Conservation (phyloP, 1,140 invertebrate genomes). For the Plectrocnemia conspersa region DNA sequence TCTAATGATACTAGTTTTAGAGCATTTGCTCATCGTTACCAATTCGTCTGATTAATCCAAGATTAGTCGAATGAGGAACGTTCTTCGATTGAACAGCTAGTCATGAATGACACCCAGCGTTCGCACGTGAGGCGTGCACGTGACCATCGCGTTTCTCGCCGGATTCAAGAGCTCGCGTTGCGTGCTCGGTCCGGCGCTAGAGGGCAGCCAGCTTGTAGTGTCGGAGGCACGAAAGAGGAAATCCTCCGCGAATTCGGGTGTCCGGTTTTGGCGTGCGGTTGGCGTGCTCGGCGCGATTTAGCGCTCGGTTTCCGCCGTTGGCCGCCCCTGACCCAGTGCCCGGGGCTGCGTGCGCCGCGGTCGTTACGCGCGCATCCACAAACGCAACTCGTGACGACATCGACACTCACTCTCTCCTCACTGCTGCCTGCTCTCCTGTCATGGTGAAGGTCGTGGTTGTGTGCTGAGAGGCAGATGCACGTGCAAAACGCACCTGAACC, state of each 20-base stretch:
- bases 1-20: too few relatives aligned
- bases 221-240: too few relatives aligned
- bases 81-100: too few relatives aligned
- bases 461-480: background rate
- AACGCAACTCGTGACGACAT: background rate
- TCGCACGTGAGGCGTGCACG: conserved; percentile 2
- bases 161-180: background rate
- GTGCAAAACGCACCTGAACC: background rate
- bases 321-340: conserved; percentile 19
- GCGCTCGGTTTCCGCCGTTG: background rate
- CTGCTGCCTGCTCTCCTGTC: conserved; percentile 2
- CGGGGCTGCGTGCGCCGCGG: conserved; percentile 5
- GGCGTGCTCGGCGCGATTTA: background rate
- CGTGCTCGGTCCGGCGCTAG: background rate
- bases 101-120: too few relatives aligned
- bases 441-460: conserved; percentile 2
- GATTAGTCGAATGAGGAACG: too few relatives aligned
- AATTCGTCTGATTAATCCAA: too few relatives aligned
- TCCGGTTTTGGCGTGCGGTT: background rate
- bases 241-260: too few relatives aligned
- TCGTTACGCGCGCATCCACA: conserved; percentile 8
- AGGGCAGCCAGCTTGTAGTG: background rate
- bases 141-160: conserved; percentile 7
- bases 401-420: background rate
- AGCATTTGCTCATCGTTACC: too few relatives aligned